Percentiles rank a stretch among this genome's conserved stretches.
phyloP scores from a whole-genome alignment of 2,888 invertebrate genomes.

The Tipula unca region DNA sequence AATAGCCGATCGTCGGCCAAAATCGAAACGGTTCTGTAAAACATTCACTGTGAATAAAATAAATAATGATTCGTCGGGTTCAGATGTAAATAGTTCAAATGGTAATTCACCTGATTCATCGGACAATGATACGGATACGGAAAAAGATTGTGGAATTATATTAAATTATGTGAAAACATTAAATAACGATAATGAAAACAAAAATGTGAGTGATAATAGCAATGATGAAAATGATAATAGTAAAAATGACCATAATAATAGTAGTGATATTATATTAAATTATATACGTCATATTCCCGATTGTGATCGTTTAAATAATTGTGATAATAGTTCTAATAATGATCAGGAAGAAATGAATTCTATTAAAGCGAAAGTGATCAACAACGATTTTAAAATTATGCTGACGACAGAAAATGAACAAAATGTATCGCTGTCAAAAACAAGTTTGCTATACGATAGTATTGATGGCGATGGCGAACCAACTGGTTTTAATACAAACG shows the following conservation, averaged over 20 bases:
- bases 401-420: not conserved
- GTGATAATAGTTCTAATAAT: not conserved
- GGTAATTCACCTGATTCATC: constrained; percentile 51
- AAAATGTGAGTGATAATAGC: constrained; percentile 22
- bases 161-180: constrained; percentile 37
- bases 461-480: not conserved
- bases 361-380: constrained; percentile 19
- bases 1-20: constrained; percentile 46
- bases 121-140: constrained; percentile 53
- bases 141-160: constrained; percentile 44
- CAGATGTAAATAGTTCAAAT: constrained; percentile 50
- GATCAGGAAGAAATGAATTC: not conserved
- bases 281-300: constrained; percentile 21
- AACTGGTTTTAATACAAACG: constrained; percentile 9
- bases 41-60: constrained; percentile 59
- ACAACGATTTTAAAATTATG: not conserved
- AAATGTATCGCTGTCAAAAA: constrained; percentile 18
- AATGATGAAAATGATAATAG: constrained; percentile 24
- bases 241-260: constrained; percentile 16
- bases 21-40: constrained; percentile 50
- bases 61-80: constrained; percentile 46
- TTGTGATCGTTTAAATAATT: constrained; percentile 23
- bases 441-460: not conserved
- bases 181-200: constrained; percentile 26
- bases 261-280: constrained; percentile 18